Conservation (phyloP, 2,113 vertebrate genomes). For the Embiotoca jacksoni region DNA sequence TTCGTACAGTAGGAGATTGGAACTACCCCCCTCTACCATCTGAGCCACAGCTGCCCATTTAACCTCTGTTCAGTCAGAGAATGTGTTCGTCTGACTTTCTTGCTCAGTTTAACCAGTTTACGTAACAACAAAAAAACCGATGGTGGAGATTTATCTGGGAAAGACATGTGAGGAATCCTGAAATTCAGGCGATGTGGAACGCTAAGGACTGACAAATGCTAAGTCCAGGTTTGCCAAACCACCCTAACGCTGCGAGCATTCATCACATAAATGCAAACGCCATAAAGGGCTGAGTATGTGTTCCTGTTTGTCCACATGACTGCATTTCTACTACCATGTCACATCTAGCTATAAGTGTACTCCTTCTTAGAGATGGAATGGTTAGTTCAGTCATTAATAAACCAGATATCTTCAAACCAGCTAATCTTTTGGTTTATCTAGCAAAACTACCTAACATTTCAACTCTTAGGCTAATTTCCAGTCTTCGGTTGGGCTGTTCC, state of each 20-base stretch:
- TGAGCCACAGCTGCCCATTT: too few species aligned
- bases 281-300: not conserved
- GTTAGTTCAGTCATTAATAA: not conserved
- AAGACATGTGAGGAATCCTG: constrained; percentile 44
- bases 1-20: too few species aligned
- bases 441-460: not conserved
- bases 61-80: too few species aligned
- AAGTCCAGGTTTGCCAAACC: not conserved
- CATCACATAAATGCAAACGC: not conserved
- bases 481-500: too few species aligned
- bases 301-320: not conserved
- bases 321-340: not conserved
- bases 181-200: constrained; percentile 38
- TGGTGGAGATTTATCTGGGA: constrained; percentile 9
- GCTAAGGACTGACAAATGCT: not conserved
- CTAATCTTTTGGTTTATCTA: not conserved
- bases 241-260: not conserved
- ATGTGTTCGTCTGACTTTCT: too few species aligned
- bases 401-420: not conserved
- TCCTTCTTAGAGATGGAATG: not conserved
- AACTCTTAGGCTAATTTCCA: too few species aligned
- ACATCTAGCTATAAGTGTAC: not conserved
- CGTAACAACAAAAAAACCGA: too few species aligned
- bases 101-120: too few species aligned
- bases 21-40: too few species aligned